phyloP scores from a whole-genome alignment of 2,113 vertebrate genomes.

The Odobenus rosmarus region DNA sequence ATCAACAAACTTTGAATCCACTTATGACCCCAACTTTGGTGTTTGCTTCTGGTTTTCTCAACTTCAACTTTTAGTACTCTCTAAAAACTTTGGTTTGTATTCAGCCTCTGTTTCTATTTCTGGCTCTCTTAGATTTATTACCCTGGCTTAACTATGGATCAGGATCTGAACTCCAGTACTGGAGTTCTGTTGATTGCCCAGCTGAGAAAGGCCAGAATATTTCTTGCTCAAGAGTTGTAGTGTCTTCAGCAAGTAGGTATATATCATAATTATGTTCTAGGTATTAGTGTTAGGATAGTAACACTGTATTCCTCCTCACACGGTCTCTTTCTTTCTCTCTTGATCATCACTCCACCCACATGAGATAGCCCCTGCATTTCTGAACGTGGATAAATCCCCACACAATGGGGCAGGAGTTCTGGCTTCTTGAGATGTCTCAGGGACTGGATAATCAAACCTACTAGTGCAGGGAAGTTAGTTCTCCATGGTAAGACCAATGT shows the following conservation, averaged over 20 bases:
- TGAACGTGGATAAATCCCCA: background rate
- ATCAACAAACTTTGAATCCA: background rate
- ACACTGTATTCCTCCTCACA: background rate
- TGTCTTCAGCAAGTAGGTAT: background rate
- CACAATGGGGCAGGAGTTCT: background rate
- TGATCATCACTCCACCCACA: background rate
- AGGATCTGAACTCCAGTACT: background rate
- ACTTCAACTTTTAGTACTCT: background rate
- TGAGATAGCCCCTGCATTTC: background rate
- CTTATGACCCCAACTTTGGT: background rate
- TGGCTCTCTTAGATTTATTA: constrained; percentile 27
- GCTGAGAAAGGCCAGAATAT: background rate
- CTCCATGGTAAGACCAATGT: background rate
- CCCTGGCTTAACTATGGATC: constrained; percentile 21
- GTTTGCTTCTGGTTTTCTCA: constrained; percentile 43
- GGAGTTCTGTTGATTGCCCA: background rate
- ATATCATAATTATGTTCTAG: background rate
- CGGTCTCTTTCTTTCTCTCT: background rate
- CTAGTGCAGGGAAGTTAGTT: background rate
- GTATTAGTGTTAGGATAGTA: background rate
- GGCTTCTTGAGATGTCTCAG: background rate
- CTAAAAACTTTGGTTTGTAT: constrained; percentile 11
- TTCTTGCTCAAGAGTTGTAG: background rate
- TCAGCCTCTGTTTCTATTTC: constrained; percentile 23
- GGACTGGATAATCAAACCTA: background rate